Evolutionary conservation across 2,888 invertebrate genomes (phyloP), one percentile per base, ranked within the genome.

Genomic region (Coenonympha glycerion): DNA sequence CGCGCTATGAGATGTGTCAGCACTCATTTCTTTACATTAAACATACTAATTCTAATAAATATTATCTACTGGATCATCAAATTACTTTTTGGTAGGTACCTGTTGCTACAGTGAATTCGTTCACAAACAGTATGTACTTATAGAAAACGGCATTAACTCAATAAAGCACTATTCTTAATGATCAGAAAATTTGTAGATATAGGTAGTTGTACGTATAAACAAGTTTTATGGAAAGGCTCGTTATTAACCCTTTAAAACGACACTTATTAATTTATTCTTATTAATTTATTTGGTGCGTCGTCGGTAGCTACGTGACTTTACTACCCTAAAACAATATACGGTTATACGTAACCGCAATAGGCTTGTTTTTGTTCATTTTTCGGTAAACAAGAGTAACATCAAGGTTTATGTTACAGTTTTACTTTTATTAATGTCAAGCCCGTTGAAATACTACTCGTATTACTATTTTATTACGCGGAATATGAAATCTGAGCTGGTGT

Each of bases 291-390:
- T 24, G 34, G 22, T 30, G n/a, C n/a, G n/a, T n/a, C n/a, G n/a
- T 26, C 45, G 41, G 33, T 46, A n/a, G n/a, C n/a, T n/a, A n/a
- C 24, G 6, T 47, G 30, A 21, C 31, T 4, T 47, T 24, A 6
- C 39, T 16, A 40, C 44, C 53, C 53, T 50, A 36, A 47, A 47
- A 44, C 47, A 47, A 54, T 40, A 30, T 15, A 9, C 46, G 9
- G 5, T 2, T 1, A 9, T 9, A 26, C 9, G 1, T 44, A 44
- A 54, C 54, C 54, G 21, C 54, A 48, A 24, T 24, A 22, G 30
- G 31, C 47, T 34, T 47, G 37, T 54, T 52, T 45, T 45, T 22
- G 26, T 52, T 33, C 42, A 45, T 45, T 51, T 42, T 47, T 47
- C 41, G 47, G 54, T 40, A 34, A 47, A 34, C 50, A 22, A 30